phyloP scores from a whole-genome alignment of 2,113 vertebrate genomes.

The Electrona antarctica region DNA sequence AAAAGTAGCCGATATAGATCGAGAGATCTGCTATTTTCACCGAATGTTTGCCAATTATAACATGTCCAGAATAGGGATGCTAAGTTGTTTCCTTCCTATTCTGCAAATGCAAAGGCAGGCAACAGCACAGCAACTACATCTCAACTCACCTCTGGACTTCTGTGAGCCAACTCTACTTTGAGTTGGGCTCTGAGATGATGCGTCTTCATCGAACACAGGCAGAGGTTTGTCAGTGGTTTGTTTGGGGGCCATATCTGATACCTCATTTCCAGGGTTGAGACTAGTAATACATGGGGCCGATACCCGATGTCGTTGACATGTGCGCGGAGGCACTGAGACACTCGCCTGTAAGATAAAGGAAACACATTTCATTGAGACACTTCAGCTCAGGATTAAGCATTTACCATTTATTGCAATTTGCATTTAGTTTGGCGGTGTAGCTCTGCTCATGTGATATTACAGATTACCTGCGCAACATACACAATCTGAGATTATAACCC shows the following conservation, averaged over 20 bases:
- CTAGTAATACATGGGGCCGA: conserved; percentile 49
- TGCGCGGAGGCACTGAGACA: conserved; percentile 57
- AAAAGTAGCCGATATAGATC: too few relatives aligned
- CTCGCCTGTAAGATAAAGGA: conserved; percentile 40
- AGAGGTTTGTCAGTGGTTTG: conserved; percentile 67
- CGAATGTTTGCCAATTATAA: too few relatives aligned
- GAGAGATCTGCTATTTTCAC: too few relatives aligned
- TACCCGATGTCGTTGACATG: conserved; percentile 64
- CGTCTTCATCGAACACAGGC: conserved; percentile 51
- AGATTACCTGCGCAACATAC: too few relatives aligned
- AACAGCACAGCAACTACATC: not conserved
- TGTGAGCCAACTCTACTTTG: conserved; percentile 27
- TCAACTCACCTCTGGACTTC: conserved; percentile 49
- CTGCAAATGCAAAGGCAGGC: too few relatives aligned
- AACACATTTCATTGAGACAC: not conserved
- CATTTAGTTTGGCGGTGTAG: too few relatives aligned
- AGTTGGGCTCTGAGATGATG: conserved; percentile 31
- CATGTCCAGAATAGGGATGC: too few relatives aligned
- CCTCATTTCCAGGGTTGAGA: conserved; percentile 33
- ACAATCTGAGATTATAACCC: too few relatives aligned
- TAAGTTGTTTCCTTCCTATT: too few relatives aligned
- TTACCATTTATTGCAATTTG: too few relatives aligned
- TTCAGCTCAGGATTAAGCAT: not conserved
- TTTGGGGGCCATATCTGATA: conserved; percentile 58
- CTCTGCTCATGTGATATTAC: too few relatives aligned